Percentiles rank a stretch among this genome's conserved stretches.
phyloP scores from a whole-genome alignment of 2,113 vertebrate genomes.

The Oncorhynchus keta region DNA sequence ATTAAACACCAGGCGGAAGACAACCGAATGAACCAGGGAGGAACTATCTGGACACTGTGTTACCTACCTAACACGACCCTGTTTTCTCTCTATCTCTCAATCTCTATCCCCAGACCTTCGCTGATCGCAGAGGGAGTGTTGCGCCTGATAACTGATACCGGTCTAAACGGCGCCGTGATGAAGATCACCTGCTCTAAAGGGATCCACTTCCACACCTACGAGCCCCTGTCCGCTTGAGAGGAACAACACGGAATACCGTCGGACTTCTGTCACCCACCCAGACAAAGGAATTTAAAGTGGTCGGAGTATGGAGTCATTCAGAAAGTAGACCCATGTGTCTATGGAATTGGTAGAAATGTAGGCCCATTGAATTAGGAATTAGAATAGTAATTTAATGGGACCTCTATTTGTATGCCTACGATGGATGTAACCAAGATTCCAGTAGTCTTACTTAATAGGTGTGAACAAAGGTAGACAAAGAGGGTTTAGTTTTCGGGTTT shows the following conservation, averaged over 20 bases:
- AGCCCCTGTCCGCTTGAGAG: conserved; percentile 69
- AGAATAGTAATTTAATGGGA: not conserved
- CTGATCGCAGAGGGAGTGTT: conserved; percentile 88
- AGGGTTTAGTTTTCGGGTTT: not conserved
- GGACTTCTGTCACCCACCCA: not conserved
- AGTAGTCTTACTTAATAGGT: not conserved
- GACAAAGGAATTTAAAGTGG: not conserved
- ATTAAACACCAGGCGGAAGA: too few relatives aligned
- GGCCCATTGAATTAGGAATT: not conserved
- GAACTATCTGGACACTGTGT: too few relatives aligned
- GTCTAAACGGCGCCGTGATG: conserved; percentile 90
- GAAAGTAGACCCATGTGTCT: not conserved
- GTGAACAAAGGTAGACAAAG: not conserved
- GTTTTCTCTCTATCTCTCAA: not conserved
- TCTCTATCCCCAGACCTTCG: conserved; percentile 74
- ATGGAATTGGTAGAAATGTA: not conserved
- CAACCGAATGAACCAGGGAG: too few relatives aligned
- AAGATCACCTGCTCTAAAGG: conserved; percentile 93
- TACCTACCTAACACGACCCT: too few relatives aligned
- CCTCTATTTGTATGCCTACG: too few relatives aligned
- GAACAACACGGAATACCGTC: not conserved
- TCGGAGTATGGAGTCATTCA: not conserved
- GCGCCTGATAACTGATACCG: conserved; percentile 83
- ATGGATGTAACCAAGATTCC: not conserved
- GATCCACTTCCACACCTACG: conserved; percentile 92